Conservation (phyloP, 1,140 invertebrate species). For the Drosophila ogumai region DNA sequence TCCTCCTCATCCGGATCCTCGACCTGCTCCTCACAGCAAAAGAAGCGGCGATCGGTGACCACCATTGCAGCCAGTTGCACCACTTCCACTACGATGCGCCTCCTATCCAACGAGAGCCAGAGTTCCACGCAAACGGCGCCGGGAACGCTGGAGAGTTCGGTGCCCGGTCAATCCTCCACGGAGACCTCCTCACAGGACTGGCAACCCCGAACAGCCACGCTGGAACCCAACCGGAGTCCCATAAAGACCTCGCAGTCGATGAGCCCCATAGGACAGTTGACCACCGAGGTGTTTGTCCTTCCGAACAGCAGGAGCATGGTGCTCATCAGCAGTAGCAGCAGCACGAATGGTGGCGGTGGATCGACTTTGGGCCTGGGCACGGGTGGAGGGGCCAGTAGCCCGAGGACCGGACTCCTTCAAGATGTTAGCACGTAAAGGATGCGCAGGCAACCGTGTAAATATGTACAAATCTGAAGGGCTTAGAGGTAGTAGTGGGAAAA, state of each 20-base stretch:
- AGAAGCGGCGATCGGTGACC: constrained; percentile 29
- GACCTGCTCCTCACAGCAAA: constrained; percentile 13
- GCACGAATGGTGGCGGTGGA: constrained; percentile 18
- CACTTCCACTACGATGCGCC: constrained; percentile 56
- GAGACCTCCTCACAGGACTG: constrained; percentile 54
- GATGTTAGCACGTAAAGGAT: constrained; percentile 70
- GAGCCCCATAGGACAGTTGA: constrained; percentile 74
- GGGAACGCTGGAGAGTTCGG: constrained; percentile 54
- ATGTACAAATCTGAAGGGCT: constrained; percentile 44
- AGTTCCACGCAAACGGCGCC: constrained; percentile 68
- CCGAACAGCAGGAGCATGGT: constrained; percentile 83
- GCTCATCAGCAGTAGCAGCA: constrained; percentile 60
- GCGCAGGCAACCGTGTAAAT: constrained; percentile 45
- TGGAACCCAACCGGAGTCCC: constrained; percentile 75
- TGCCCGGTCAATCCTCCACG: constrained; percentile 29
- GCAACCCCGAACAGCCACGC: constrained; percentile 46
- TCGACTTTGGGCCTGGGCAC: not conserved
- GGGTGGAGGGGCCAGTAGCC: constrained; percentile 38
- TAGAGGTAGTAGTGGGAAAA: constrained; percentile 12
- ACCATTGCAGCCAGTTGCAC: constrained; percentile 42
- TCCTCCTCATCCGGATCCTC: constrained; percentile 29
- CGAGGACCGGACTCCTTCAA: constrained; percentile 53
- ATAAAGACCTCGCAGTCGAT: constrained; percentile 82
- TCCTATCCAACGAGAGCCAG: constrained; percentile 71
- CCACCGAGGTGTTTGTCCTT: constrained; percentile 70